Conservation (phyloP, 2,888 invertebrate species). For the Orthonevra nobilis region DNA sequence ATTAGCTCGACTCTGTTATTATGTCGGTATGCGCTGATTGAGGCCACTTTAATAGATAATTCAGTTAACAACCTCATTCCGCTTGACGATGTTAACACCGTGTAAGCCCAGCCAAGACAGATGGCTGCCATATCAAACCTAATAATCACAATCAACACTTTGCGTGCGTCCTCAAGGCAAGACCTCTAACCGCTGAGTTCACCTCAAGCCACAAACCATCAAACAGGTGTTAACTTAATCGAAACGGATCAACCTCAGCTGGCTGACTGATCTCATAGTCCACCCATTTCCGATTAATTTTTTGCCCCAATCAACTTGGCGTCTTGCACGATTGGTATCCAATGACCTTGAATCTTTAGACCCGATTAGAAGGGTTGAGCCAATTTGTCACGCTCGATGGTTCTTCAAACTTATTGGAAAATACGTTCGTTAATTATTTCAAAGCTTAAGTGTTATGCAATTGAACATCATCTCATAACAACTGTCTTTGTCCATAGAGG, state of each 20-base stretch:
- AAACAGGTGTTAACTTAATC: slow-evolving; percentile 27
- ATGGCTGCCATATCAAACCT: too few relatives aligned
- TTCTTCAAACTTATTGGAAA: background rate
- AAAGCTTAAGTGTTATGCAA: background rate
- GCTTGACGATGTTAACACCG: slow-evolving; percentile 20
- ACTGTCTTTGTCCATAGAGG: background rate
- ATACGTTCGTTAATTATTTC: background rate
- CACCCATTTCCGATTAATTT: too few relatives aligned
- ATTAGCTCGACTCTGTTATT: background rate
- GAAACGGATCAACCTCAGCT: slow-evolving; percentile 24
- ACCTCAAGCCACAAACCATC: background rate
- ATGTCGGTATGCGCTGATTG: background rate
- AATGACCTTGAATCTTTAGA: slow-evolving; percentile 17
- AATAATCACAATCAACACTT: too few relatives aligned
- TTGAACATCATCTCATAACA: background rate
- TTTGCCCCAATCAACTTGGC: too few relatives aligned
- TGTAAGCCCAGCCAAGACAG: background rate
- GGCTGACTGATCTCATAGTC: too few relatives aligned
- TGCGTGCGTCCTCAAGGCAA: slow-evolving; percentile 1
- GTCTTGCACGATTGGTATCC: too few relatives aligned
- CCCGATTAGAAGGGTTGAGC: background rate
- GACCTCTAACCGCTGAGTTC: background rate
- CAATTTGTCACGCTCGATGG: background rate
- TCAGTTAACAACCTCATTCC: slow-evolving; percentile 11
- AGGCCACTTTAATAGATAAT: background rate